Percentiles rank a stretch among this genome's conserved stretches.
These are phyloP conservation scores for Ursus arctos DNA, from an alignment of 2,113 vertebrate species.

Conservation along the genomic window DNA sequence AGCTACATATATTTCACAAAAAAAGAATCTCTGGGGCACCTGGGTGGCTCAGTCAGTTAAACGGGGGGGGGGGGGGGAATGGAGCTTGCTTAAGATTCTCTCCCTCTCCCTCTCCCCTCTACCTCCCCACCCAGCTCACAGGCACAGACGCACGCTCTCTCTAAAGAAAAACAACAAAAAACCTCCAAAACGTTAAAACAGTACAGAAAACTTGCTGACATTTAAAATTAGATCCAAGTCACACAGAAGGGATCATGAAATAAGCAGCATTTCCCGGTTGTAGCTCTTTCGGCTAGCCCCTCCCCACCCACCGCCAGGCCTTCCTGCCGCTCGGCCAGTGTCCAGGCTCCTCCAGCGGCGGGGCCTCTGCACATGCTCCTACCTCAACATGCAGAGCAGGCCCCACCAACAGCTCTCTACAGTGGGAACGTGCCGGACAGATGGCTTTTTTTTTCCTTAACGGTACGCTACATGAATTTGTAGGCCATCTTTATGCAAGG, in stretches of 20 bases:
- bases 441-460: not conserved
- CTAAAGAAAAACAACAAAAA: not conserved
- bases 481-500: not conserved
- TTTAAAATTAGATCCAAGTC: not conserved
- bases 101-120: not conserved
- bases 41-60: not conserved
- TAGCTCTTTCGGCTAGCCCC: not conserved
- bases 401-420: not conserved
- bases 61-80: not conserved
- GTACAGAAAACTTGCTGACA: not conserved
- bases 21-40: not conserved
- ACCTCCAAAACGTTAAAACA: not conserved
- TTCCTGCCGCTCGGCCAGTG: not conserved
- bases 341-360: not conserved
- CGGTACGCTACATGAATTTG: not conserved
- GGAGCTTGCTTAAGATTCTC: not conserved
- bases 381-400: not conserved
- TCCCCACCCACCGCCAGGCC: not conserved
- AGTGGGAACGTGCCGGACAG: not conserved
- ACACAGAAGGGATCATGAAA: not conserved
- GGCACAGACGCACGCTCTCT: accelerated
- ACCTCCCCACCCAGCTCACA: not conserved
- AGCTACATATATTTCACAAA: not conserved
- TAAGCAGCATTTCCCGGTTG: not conserved
- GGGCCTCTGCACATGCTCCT: not conserved